phyloP scores from a whole-genome alignment of 2,113 vertebrate species.

The Oncorhynchus nerka region DNA sequence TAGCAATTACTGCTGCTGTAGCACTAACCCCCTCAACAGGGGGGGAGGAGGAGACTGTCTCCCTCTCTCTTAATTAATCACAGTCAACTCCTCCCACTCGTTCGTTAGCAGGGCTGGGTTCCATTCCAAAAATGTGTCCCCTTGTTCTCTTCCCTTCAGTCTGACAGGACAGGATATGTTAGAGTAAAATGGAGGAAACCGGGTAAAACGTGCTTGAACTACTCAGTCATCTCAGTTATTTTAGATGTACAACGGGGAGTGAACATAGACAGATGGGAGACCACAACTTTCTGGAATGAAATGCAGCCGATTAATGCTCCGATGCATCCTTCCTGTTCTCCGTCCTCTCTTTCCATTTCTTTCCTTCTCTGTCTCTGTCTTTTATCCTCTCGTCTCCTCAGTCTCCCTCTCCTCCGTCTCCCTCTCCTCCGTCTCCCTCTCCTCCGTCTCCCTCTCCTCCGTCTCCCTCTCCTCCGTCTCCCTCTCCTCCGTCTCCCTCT shows the following conservation, averaged over 20 bases:
- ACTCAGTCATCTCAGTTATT: background rate
- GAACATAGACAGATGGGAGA: background rate
- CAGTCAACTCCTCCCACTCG: no score
- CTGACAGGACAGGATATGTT: background rate
- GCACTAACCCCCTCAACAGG: constrained; percentile 19
- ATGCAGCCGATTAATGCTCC: no score
- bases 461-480: background rate
- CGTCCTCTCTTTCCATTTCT: background rate
- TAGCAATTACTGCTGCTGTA: constrained; percentile 6
- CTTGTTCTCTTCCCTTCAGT: background rate
- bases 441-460: background rate
- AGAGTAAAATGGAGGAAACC: background rate
- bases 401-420: background rate
- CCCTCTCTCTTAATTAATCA: constrained; percentile 35
- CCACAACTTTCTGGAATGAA: no score
- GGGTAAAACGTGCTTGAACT: background rate
- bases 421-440: no score
- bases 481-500: background rate
- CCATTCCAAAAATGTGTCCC: constrained; percentile 31
- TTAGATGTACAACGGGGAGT: background rate
- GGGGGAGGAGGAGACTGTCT: background rate
- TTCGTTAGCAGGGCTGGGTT: constrained; percentile 1
- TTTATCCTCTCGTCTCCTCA: background rate
- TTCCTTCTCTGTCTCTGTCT: background rate
- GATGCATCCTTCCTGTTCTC: background rate